Evolutionary conservation across 2,888 invertebrate species (phyloP), one percentile per base, ranked within the genome.

Genomic region (Hololepta plana): DNA sequence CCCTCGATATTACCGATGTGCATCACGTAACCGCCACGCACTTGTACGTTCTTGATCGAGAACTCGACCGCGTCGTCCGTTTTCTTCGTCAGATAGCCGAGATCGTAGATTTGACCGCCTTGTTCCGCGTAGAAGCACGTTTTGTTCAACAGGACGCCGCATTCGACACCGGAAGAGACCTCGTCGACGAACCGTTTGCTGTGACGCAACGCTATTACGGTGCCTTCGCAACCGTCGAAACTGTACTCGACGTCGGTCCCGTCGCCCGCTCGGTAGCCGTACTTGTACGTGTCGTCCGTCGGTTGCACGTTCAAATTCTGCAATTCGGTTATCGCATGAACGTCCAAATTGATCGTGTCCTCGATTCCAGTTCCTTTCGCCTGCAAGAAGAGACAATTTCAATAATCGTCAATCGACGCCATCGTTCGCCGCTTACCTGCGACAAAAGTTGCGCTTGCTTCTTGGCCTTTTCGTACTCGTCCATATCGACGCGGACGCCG

Each of bases 81-180:
- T 4, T 62, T 50, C 60, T 87, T 88, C 1, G 75, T 73, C 51
- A 93, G 64, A 40, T 77, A 88, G 12, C 98, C 98, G 46, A 85
- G 84, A 51, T 99, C 98, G 51, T 72, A 93, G 43, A 90, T 93
- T 60, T 99, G 98, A 8, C 98, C 98, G 34, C 98, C 98, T 57
- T 95, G 90, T 56, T 99, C 98, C 1, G 98, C 95, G 56, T 99
- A 99, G 56, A 99, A 99, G 52, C 68, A 80, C 0, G 96, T 98
- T 43, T 64, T 67, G n/a, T 17, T 17, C 7, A 17, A 17, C 9
- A 99, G 59, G 28, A 99, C 58, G 10, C 90, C 95, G 52, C 90
- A 90, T 52, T 88, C 84, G 44, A 87, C 75, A 1, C 90, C 90
- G 14, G 81, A 72, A 15, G 51, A 57, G 5, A 91, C 77, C 49